These are phyloP conservation scores for Ptyas mucosa DNA, from an alignment of 2,113 vertebrate genomes.

Conservation along the genomic window DNA sequence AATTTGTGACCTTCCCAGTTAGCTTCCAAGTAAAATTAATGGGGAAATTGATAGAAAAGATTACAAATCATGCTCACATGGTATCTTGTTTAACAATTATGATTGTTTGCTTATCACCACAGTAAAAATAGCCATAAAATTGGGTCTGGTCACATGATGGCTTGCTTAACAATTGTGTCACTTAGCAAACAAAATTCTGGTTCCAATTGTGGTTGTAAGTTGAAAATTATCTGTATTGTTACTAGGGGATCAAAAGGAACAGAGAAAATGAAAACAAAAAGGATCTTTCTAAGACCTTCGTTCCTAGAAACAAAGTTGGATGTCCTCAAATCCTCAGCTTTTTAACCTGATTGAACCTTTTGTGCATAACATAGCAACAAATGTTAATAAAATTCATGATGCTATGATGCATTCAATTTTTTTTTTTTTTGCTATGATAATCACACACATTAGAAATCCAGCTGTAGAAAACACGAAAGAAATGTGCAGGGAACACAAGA, in stretches of 20 bases:
- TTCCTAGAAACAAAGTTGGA: not conserved
- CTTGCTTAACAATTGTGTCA: not conserved
- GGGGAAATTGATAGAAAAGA: not conserved
- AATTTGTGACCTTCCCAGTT: not conserved
- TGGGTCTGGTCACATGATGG: not conserved
- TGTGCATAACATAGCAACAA: not conserved
- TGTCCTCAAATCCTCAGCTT: not conserved
- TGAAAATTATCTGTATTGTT: not conserved
- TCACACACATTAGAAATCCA: not conserved
- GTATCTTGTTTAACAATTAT: not conserved
- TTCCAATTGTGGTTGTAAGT: not conserved
- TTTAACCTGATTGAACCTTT: not conserved
- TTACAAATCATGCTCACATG: not conserved
- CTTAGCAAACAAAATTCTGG: not conserved
- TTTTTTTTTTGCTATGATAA: not conserved
- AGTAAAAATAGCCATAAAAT: not conserved
- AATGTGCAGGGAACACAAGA: not conserved
- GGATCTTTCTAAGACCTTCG: not conserved
- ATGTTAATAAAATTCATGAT: not conserved
- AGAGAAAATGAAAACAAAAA: not conserved
- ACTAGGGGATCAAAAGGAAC: not conserved
- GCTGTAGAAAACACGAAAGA: not conserved
- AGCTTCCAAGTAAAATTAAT: not conserved
- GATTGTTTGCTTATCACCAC: not conserved
- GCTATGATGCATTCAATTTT: not conserved